Evolutionary conservation across 2,888 invertebrate species (phyloP).

Genomic region (Lamellibrachia satsuma): DNA sequence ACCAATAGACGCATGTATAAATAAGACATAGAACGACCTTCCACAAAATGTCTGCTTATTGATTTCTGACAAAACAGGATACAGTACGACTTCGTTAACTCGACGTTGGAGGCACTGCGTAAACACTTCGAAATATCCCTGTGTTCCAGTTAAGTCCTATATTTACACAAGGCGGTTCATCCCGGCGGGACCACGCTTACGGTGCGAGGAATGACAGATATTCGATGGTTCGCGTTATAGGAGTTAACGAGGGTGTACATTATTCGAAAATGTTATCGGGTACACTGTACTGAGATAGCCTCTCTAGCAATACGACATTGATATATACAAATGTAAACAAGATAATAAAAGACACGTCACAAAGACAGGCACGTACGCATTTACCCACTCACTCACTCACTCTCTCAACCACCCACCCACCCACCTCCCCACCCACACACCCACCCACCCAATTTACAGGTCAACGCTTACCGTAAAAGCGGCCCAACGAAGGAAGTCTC

Average conservation of each 20-base stretch:
- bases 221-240: not conserved
- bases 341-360: too few species aligned
- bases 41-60: not conserved
- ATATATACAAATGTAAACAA: too few species aligned
- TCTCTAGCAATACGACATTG: too few species aligned
- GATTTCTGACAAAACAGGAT: not conserved
- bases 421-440: too few species aligned
- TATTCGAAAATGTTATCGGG: too few species aligned
- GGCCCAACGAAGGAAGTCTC: not conserved
- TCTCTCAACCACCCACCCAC: too few species aligned
- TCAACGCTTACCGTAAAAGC: not conserved
- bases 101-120: not conserved
- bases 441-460: not conserved
- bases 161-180: not conserved
- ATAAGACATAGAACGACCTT: not conserved
- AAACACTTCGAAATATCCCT: not conserved
- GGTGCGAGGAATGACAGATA: not conserved
- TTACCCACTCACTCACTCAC: too few species aligned
- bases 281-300: too few species aligned
- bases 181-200: not conserved
- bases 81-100: not conserved
- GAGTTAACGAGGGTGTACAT: not conserved
- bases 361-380: too few species aligned
- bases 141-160: not conserved
- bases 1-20: not conserved